Base-by-base conservation (phyloP, 2,113 vertebrate species). In the Hemiscyllium ocellatum region DNA sequence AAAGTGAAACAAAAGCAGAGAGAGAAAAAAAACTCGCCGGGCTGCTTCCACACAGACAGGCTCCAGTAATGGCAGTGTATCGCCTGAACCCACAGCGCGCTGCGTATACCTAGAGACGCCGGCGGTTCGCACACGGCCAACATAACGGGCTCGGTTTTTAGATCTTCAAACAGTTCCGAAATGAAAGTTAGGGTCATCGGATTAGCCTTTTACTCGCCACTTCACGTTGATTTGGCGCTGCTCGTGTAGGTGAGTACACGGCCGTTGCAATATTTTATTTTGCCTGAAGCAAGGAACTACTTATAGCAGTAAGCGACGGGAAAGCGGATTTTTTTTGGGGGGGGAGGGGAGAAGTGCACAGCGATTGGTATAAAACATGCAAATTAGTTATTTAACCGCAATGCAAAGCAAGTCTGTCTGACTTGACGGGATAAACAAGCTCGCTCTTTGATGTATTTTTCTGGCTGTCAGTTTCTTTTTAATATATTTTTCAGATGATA, bases 381-480 rank as follows among this genome's bases (percentile, higher is more conserved):
- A 97, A 96, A 97, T 96, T 96, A 96, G 96, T 96, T 95, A 96
- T 96, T 96, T 96, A 95, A 96, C 96, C 96, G 95, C 96, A 96
- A 96, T 96, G 96, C 96, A 96, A 96, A 96, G 96, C 96, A 96
- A 96, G 97, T 96, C 96, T 95, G 89, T 96, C 96, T 96, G 96
- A 96, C 96, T 96, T 97, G 96, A 96, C 96, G 96, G 95, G 86
- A 72, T 96, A 97, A 97, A 97, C 96, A 97, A 97, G 96, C 97
- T 96, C 95, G 56, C 56, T 86, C 91, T 97, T 97, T 96, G 96
- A 97, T 96, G 97, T 95, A 96, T 95, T 85, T 80, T 65, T 80
- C 22, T 85, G 96, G 96, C 96, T 96, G 96, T 97, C 96, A 96
- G 96, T 96, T 96, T 96, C 96, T 96, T 66, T 96, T 95, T 96